Evolutionary conservation across 2,797 vertebrate genomes (phyloP), one percentile per base, ranked within the genome.

Genomic region (Synanceia verrucosa): DNA sequence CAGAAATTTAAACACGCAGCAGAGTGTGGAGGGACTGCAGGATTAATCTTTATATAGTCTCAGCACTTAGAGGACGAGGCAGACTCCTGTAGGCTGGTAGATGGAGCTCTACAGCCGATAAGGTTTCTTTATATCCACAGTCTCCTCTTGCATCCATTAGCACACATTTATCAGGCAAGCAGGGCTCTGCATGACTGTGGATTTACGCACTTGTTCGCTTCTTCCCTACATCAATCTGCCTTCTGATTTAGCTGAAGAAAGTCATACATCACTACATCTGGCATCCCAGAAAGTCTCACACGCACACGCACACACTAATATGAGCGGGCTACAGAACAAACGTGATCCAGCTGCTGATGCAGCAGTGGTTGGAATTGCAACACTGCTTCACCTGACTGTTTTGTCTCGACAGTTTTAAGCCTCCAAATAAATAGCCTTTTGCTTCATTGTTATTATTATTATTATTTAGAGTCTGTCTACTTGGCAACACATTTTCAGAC

Each of bases 281-380:
- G 50, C 43, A 71, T 41, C 37, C 52, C 28, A 43, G 26, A 56
- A 18, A 26, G 57, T 44, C 58, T 52, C 59, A 60, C 21, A 34
- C 29, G 56, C 39, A 60, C 24, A 55, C 36, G 60, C 29, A 44
- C 36, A 51, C 46, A 4, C 65, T 85, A 70, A 63, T 37, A 19
- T 26, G 59, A 19, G 41, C 76, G 73, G 70, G 79, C 70, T 70
- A 73, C 66, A 50, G 51, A 33, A 50, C 72, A 65, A 52, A 56
- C 24, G 14, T 29, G 57, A 57, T 79, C 73, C 71, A 77, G 79
- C 39, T 73, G 88, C 88, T 89, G 88, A 88, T 50, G 73, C 70
- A 76, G 88, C 81, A 81, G 57, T 1, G 46, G 70, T 52, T 65
- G 36, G 65, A 75, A 46, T 1, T 41, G 69, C 58, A 60, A 65